These are phyloP conservation scores for Tympanuchus pallidicinctus DNA, from an alignment of 2,113 vertebrate species.

Conservation along the genomic window DNA sequence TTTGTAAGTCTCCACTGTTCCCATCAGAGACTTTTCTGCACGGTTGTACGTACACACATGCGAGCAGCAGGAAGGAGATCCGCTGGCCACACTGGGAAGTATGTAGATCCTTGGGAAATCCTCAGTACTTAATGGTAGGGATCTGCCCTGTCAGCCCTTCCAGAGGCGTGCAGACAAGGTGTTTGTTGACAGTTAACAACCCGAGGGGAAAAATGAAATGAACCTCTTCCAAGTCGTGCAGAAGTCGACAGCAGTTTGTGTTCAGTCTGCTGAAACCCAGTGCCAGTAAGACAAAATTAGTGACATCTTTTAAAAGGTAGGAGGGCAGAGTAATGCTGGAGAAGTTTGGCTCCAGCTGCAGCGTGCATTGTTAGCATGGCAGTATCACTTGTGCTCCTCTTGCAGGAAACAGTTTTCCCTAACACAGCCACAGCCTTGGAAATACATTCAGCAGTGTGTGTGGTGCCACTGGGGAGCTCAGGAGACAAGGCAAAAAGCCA, in stretches of 20 bases:
- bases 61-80: neutral
- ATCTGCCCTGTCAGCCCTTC: neutral
- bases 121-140: too few relatives aligned
- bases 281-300: neutral
- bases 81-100: neutral
- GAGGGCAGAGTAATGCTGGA: neutral
- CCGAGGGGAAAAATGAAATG: accelerated
- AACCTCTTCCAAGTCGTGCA: neutral
- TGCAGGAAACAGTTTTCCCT: neutral
- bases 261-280: neutral
- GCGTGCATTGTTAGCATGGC: neutral
- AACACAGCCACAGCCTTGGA: neutral
- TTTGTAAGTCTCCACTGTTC: neutral
- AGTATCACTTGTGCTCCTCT: neutral
- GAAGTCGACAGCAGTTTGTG: neutral
- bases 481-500: slow-evolving; percentile 66
- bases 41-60: neutral
- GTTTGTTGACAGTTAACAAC: neutral
- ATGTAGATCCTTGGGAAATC: too few relatives aligned
- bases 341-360: slow-evolving; percentile 26
- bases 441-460: slow-evolving; percentile 37
- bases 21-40: neutral
- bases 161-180: accelerated
- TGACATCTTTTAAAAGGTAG: neutral
- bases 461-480: slow-evolving; percentile 59